phyloP scores from a whole-genome alignment of 23 tunicate species.

The Corella eumyota region DNA sequence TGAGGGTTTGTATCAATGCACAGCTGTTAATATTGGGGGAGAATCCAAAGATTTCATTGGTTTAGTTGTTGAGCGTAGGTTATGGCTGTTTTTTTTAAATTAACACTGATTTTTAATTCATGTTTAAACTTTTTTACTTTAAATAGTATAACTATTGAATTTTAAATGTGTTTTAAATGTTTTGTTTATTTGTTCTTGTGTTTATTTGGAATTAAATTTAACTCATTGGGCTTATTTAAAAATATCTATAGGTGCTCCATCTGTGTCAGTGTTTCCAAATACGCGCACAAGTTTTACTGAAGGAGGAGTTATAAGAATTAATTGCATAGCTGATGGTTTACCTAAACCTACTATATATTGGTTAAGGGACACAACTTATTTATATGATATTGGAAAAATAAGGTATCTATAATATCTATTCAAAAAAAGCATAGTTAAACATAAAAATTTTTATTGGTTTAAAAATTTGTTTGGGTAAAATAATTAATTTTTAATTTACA shows the following conservation, averaged over 20 bases:
- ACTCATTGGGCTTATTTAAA: too few relatives aligned
- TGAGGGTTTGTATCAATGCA: conserved; percentile 75
- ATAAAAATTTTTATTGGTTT: too few relatives aligned
- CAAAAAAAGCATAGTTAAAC: too few relatives aligned
- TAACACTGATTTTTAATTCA: neutral
- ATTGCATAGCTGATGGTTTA: conserved; percentile 67
- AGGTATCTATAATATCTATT: too few relatives aligned
- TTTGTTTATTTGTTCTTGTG: too few relatives aligned
- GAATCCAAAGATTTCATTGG: conserved; percentile 24
- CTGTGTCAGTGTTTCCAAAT: conserved; percentile 25
- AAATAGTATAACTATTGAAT: neutral
- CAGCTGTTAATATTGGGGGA: conserved; percentile 79
- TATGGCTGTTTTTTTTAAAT: neutral
- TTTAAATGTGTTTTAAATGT: too few relatives aligned
- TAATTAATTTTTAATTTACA: too few relatives aligned
- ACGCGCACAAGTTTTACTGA: conserved; percentile 13
- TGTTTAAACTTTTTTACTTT: neutral
- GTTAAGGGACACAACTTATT: conserved; percentile 59
- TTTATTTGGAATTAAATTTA: too few relatives aligned
- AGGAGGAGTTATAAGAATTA: conserved; percentile 44
- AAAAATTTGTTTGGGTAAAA: too few relatives aligned
- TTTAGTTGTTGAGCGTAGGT: conserved; percentile 72
- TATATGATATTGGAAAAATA: conserved; percentile 58
- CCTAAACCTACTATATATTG: conserved; percentile 72
- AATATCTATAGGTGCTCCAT: conserved; percentile 32